phyloP scores from a whole-genome alignment of 1,140 invertebrate genomes.

The Mylabris phalerata region DNA sequence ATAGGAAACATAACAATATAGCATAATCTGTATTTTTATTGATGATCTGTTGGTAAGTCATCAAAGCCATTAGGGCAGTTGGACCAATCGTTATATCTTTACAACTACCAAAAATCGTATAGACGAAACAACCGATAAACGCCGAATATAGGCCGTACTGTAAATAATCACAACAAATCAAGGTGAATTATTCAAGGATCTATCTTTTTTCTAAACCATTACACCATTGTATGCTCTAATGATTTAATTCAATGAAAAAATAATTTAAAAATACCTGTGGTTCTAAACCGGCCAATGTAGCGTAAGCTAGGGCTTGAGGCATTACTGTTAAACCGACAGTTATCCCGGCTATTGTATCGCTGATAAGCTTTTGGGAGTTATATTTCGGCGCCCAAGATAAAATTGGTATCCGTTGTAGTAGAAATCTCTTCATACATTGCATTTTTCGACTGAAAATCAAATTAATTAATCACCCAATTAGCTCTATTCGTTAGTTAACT shows the following conservation, averaged over 20 bases:
- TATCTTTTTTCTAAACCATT: background rate
- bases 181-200: background rate
- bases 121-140: constrained; percentile 89
- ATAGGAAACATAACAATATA: constrained; percentile 74
- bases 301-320: constrained; percentile 83
- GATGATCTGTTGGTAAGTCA: constrained; percentile 69
- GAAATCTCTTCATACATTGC: constrained; percentile 4
- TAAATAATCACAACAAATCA: constrained; percentile 38
- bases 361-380: constrained; percentile 60
- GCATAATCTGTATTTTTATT: constrained; percentile 69
- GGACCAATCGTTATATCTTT: constrained; percentile 88
- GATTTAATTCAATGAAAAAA: too few species aligned
- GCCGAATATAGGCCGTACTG: constrained; percentile 88
- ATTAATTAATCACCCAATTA: too few species aligned
- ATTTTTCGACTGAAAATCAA: background rate
- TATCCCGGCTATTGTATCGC: constrained; percentile 73
- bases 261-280: constrained; percentile 57
- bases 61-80: constrained; percentile 74
- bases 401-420: constrained; percentile 50
- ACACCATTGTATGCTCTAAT: too few species aligned
- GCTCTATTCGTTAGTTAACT: too few species aligned
- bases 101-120: constrained; percentile 81
- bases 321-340: constrained; percentile 84
- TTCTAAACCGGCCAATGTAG: constrained; percentile 71
- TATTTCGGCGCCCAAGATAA: constrained; percentile 65